Percentiles rank a stretch among this genome's conserved stretches.
Conservation (phyloP, 2,888 invertebrate genomes). For the Drosophila antonietae region DNA sequence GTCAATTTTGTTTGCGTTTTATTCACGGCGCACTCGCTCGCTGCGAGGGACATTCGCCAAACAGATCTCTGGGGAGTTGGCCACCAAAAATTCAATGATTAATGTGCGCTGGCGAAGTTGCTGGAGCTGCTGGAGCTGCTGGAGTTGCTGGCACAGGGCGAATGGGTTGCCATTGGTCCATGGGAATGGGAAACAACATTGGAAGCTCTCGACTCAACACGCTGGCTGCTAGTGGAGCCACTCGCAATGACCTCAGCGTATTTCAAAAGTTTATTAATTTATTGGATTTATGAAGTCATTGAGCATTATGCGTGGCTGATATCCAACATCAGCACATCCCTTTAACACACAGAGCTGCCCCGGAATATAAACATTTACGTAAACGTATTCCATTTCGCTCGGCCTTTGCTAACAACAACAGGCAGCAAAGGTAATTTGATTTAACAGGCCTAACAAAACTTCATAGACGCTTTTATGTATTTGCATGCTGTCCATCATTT, state of each 20-base stretch:
- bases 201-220: constrained; percentile 23
- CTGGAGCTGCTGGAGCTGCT: constrained; percentile 72
- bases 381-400: constrained; percentile 74
- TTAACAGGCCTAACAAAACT: constrained; percentile 51
- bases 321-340: constrained; percentile 36
- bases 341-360: constrained; percentile 5
- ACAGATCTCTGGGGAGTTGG: constrained; percentile 70
- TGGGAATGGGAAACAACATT: constrained; percentile 21
- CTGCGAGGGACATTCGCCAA: constrained; percentile 28
- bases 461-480: constrained; percentile 32
- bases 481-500: constrained; percentile 53
- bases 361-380: constrained; percentile 57
- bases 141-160: constrained; percentile 35
- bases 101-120: constrained; percentile 70
- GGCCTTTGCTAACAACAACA: constrained; percentile 38
- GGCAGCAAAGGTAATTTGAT: constrained; percentile 70
- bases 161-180: constrained; percentile 66
- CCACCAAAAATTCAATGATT: constrained; percentile 80
- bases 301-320: constrained; percentile 62
- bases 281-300: constrained; percentile 81
- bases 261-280: constrained; percentile 80
- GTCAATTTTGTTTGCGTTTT: constrained; percentile 80
- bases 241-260: constrained; percentile 79
- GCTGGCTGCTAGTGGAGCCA: constrained; percentile 11
- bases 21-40: constrained; percentile 53